These are phyloP conservation scores for Ellobius talpinus DNA, from an alignment of 2,113 vertebrate species.

Conservation along the genomic window DNA sequence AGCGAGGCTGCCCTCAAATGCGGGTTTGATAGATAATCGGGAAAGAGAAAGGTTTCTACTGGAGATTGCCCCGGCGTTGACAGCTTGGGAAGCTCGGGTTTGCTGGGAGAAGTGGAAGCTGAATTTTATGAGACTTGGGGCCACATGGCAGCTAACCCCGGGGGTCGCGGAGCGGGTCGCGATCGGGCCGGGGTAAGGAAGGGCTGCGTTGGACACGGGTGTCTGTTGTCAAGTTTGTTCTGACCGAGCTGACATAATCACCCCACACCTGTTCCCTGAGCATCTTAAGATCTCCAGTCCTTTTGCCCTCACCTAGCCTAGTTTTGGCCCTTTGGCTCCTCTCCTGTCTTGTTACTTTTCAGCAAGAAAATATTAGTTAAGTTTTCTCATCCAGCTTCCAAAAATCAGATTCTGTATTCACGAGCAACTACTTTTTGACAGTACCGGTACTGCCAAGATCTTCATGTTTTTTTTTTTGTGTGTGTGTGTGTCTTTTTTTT, in stretches of 20 bases:
- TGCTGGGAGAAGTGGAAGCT: neutral
- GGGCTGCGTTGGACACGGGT: neutral
- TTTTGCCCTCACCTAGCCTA: neutral
- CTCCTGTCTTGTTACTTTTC: neutral
- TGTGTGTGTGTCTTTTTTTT: neutral
- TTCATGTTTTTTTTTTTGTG: neutral
- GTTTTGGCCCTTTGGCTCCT: slow-evolving; percentile 15
- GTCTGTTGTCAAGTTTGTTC: neutral
- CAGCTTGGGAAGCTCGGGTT: neutral
- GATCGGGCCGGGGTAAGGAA: neutral
- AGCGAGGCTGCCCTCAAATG: neutral
- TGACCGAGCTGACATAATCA: neutral
- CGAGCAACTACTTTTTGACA: slow-evolving; percentile 41
- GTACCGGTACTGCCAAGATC: slow-evolving; percentile 42
- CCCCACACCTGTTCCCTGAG: neutral
- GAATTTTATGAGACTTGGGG: slow-evolving; percentile 30
- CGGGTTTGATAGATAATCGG: slow-evolving; percentile 62
- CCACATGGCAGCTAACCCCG: neutral
- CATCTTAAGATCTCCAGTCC: neutral
- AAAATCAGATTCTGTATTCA: slow-evolving; percentile 53
- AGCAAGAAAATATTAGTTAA: slow-evolving; percentile 32
- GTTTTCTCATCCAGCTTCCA: slow-evolving; percentile 55
- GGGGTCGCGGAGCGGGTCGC: neutral
- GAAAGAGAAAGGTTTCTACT: neutral
- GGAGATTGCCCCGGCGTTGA: neutral